Evolutionary conservation across 2,797 vertebrate genomes (phyloP).

Genomic region (Tragelaphus oryx): DNA sequence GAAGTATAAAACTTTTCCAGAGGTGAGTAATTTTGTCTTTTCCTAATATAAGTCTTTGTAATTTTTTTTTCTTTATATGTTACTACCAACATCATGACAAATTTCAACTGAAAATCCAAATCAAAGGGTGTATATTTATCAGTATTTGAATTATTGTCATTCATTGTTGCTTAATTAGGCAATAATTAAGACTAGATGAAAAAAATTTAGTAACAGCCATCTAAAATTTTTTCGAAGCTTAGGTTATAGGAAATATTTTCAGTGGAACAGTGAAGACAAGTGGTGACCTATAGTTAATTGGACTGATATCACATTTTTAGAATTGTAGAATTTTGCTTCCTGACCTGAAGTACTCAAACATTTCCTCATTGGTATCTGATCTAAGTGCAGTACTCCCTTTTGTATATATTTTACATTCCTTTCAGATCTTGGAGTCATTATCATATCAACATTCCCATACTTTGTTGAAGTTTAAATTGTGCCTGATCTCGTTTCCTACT

Average conservation of each 20-base stretch:
- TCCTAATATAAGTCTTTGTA: neutral
- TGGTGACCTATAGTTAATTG: neutral
- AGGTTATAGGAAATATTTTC: neutral
- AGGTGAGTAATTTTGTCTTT: slow-evolving; percentile 46
- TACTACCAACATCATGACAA: neutral
- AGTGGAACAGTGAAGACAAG: neutral
- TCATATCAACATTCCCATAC: neutral
- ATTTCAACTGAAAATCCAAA: neutral
- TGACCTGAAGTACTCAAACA: neutral
- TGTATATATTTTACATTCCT: neutral
- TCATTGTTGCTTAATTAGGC: neutral
- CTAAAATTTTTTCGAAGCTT: neutral
- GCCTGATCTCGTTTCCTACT: neutral
- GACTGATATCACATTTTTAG: neutral
- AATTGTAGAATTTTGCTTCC: neutral
- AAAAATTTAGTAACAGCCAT: neutral
- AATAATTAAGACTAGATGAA: neutral
- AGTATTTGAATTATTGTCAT: neutral
- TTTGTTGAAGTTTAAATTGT: neutral
- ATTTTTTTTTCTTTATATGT: neutral
- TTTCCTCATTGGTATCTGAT: neutral
- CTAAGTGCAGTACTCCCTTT: neutral
- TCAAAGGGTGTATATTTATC: neutral
- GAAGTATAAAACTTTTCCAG: slow-evolving; percentile 40
- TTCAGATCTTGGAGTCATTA: neutral